A percentile compares a stretch with the other conserved stretches of the same genome.
phyloP scores from a whole-genome alignment of 2,888 invertebrate genomes.

The Clitarchus hookeri region DNA sequence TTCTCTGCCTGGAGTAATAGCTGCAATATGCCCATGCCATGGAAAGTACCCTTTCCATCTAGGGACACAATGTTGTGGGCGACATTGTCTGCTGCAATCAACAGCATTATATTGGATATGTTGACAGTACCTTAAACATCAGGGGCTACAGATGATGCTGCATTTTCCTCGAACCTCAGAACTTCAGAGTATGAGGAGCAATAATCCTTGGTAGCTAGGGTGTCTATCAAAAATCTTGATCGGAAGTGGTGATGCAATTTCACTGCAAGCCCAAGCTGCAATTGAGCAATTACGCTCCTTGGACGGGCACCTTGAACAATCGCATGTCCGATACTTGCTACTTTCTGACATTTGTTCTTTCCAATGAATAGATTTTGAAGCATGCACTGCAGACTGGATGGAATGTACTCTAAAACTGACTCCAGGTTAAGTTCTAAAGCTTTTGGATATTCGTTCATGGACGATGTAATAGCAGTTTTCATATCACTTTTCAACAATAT shows the following conservation, averaged over 20 bases:
- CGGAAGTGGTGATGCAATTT: slow-evolving; percentile 16
- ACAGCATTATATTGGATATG: neutral
- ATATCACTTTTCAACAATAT: neutral
- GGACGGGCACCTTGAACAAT: neutral
- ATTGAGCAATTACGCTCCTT: neutral
- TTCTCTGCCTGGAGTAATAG: neutral
- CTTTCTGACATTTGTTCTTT: neutral
- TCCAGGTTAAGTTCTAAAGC: neutral
- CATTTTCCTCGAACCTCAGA: neutral
- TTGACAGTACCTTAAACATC: neutral
- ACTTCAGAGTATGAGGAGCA: slow-evolving; percentile 3
- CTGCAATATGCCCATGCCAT: neutral
- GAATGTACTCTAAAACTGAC: neutral
- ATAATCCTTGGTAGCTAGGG: neutral
- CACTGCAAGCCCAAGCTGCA: neutral
- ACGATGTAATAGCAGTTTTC: neutral
- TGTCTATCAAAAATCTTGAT: slow-evolving; percentile 20
- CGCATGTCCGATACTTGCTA: neutral
- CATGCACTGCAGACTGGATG: neutral
- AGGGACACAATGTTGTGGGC: slow-evolving; percentile 3
- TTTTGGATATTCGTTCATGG: neutral
- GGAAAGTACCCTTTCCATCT: neutral
- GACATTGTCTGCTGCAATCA: slow-evolving; percentile 22
- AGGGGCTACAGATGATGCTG: neutral
- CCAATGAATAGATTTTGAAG: neutral